Percentiles rank a stretch among this genome's conserved stretches.
Conservation (phyloP, 2,888 invertebrate species). For the Monopis laevigella region DNA sequence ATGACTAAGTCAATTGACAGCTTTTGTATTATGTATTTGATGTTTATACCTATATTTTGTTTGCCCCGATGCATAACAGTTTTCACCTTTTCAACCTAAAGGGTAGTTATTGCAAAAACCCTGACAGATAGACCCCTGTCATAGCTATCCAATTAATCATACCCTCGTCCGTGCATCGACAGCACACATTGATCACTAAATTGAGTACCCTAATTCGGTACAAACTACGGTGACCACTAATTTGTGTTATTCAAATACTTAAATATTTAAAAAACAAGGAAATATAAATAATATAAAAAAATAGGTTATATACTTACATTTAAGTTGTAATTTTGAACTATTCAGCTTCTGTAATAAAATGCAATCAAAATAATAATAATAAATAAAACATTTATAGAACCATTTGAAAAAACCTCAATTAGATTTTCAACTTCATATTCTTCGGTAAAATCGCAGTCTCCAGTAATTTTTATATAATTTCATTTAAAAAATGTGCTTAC, state of each 20-base stretch:
- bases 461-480: no score
- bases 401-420: no score
- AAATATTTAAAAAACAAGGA: background rate
- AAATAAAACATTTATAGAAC: no score
- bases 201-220: conserved; percentile 8
- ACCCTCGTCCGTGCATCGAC: conserved; percentile 11
- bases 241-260: background rate
- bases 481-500: no score
- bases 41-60: background rate
- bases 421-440: no score
- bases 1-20: no score
- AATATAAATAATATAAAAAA: background rate
- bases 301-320: no score
- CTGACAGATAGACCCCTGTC: conserved; percentile 2
- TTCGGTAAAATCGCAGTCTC: no score
- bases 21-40: background rate
- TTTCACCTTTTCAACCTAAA: background rate
- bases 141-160: conserved; percentile 8
- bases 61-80: background rate
- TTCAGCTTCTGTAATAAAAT: no score
- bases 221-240: conserved; percentile 1
- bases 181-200: conserved; percentile 7
- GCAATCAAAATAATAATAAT: no score
- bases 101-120: no score
- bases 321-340: no score